These are phyloP conservation scores for Neogobius melanostomus DNA, from an alignment of 2,113 vertebrate species.

Conservation along the genomic window DNA sequence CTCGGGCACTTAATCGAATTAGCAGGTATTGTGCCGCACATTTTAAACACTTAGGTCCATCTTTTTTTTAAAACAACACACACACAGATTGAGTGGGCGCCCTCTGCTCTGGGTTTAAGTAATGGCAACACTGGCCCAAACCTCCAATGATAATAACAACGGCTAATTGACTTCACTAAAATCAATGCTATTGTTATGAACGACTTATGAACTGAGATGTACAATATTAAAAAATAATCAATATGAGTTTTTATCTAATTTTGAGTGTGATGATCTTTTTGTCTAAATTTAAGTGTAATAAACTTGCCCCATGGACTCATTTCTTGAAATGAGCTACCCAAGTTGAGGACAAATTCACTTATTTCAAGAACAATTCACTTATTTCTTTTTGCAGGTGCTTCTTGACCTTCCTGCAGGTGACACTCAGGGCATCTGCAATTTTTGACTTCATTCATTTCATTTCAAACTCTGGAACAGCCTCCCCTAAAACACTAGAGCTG, in stretches of 20 bases:
- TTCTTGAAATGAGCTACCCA: too few species aligned
- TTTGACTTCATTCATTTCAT: too few species aligned
- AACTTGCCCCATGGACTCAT: too few species aligned
- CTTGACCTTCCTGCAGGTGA: too few species aligned
- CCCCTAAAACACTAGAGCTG: too few species aligned
- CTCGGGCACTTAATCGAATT: constrained; percentile 79
- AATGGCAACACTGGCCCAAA: constrained; percentile 48
- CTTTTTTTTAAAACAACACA: constrained; percentile 35
- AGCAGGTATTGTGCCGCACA: constrained; percentile 77
- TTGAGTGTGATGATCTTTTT: background rate
- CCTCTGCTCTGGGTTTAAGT: constrained; percentile 46
- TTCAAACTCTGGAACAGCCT: too few species aligned
- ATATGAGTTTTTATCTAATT: background rate
- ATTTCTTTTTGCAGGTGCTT: too few species aligned
- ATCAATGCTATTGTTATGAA: constrained; percentile 53
- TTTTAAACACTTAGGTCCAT: constrained; percentile 69
- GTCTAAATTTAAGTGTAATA: too few species aligned
- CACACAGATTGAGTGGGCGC: constrained; percentile 42
- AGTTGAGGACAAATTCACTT: too few species aligned
- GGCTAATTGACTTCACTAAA: constrained; percentile 48
- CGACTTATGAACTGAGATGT: background rate
- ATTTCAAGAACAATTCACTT: too few species aligned
- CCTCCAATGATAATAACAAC: constrained; percentile 47
- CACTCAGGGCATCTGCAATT: too few species aligned
- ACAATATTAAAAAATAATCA: background rate